Evolutionary conservation across 2,888 invertebrate species (phyloP), one percentile per base, ranked within the genome.

Genomic region (Ptilodon capucinus): DNA sequence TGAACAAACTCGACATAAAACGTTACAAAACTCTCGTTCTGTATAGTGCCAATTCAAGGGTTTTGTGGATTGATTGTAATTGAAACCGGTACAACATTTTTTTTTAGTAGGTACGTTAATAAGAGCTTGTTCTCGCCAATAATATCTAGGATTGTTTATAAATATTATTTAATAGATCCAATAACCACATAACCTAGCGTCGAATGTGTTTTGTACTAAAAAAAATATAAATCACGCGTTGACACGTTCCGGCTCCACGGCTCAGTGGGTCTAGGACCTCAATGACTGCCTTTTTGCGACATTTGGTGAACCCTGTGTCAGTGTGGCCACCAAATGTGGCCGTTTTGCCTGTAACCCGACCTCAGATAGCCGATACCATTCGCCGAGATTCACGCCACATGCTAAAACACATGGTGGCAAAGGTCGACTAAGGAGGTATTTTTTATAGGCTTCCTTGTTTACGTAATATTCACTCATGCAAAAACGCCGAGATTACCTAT

Each of bases 251-350:
- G 74, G 74, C 68, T 77, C 74, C 68, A 71, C 76, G 69, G 71
- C 66, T 71, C 74, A 77, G 43, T 74, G 70, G 61, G 40, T 61
- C 40, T 44, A 46, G 64, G 56, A 62, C 76, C 67, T 87, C 75
- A 86, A 86, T 86, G 86, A 62, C 60, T 57, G 56, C 47, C 65
- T 79, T 84, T 84, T 84, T 82, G 75, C 77, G 68, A 65, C 83
- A 83, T 84, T 84, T 81, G 80, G 83, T 68, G 64, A 63, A 59
- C 60, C 59, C 60, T 57, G 61, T 60, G 61, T 62, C 77, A 76
- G 84, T 79, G 80, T 84, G 87, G 81, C 71, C 76, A 74, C 84
- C 86, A 85, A 85, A 86, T 86, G 88, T 84, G 83, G 66, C 71
- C 68, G 53, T 58, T 74, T 72, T 64, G 69, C 63, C 66, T 71